Percentiles rank a stretch among this genome's conserved stretches.
These are phyloP conservation scores for Eira barbara DNA, from an alignment of 2,113 vertebrate species.

Conservation along the genomic window DNA sequence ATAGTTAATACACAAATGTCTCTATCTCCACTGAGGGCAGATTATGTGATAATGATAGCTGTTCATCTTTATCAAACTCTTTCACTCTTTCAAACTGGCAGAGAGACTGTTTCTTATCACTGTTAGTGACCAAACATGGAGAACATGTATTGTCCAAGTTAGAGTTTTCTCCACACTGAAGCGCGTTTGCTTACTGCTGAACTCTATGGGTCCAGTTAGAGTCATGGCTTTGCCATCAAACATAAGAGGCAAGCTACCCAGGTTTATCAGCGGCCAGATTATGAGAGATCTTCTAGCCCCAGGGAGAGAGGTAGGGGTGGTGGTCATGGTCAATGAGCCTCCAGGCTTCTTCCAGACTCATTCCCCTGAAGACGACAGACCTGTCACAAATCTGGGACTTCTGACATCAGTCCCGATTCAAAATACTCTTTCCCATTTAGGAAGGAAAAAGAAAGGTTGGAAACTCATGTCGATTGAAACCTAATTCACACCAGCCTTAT, in stretches of 20 bases:
- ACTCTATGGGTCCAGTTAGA: background rate
- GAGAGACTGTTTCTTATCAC: background rate
- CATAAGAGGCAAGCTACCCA: background rate
- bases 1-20: background rate
- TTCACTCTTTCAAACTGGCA: accelerated
- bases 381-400: background rate
- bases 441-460: background rate
- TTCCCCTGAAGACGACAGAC: no score
- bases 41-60: background rate
- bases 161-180: background rate
- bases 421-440: background rate
- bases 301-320: background rate
- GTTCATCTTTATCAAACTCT: background rate
- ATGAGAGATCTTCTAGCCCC: background rate
- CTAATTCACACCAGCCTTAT: background rate
- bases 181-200: background rate
- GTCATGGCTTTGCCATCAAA: no score
- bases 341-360: background rate
- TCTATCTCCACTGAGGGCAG: background rate
- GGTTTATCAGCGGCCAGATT: no score
- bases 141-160: accelerated
- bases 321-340: no score
- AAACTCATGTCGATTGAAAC: background rate
- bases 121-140: background rate
- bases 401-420: background rate